Base-by-base conservation (phyloP, 2,888 invertebrate genomes). In the Brenthis ino region DNA sequence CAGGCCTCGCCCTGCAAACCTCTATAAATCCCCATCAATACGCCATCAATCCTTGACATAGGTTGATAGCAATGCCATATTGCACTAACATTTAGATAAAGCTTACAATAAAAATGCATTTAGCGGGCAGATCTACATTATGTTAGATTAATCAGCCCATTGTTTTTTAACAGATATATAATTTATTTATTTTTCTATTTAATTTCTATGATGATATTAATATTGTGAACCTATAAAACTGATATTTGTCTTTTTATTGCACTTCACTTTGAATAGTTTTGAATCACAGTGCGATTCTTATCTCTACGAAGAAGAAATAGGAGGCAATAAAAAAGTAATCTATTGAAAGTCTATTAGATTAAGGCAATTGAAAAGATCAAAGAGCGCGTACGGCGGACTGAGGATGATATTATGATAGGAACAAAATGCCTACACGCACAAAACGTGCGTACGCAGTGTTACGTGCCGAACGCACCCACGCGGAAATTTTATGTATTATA, bases 11-110 rank as follows among this genome's bases (percentile, higher is more conserved):
- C 77, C 80, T 70, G 69, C 74, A 78, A 79, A 82, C 81, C 82
- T 80, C 88, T 82, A 91, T 91, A 91, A 91, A 91, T 90, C 85
- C 82, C 85, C 88, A 88, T 88, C 88, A 87, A 82, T 79, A 75
- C 79, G 73, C 80, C 85, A 90, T 89, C 87, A 87, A 88, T 90
- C 88, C 87, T 88, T 87, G 86, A 86, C 86, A 87, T 82, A 84
- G 79, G 72, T 82, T 78, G 89, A 91, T 90, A 91, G 77, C 77
- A 78, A 80, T 77, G 79, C 85, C 82, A 83, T 88, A 90, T 87
- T 87, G 90, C 87, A 87, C 84, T 83, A 80, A 83, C 86, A 86
- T 91, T 91, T 87, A 91, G 91, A 91, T 89, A 88, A 82, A 75
- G 79, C 64, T 82, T 82, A 91, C 86, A 87, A 84, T 89, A 87